Base-by-base conservation (phyloP, 2,797 vertebrate genomes). In the Cyprinella venusta region DNA sequence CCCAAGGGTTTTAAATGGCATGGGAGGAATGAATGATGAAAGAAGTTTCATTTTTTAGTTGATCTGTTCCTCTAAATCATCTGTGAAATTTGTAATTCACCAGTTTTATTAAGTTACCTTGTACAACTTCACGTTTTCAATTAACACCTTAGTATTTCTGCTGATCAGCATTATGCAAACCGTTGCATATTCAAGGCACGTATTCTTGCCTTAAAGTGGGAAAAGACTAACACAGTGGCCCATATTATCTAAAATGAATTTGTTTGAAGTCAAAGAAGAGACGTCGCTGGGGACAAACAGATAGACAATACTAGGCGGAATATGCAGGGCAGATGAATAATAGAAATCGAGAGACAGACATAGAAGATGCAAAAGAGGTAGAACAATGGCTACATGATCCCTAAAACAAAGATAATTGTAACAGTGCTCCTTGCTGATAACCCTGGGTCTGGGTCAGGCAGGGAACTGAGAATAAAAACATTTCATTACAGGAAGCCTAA, bases 241-340 rank as follows among this genome's bases (percentile, higher is more conserved):
- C 69, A 26, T 26, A 81, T 74, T 48, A 74, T 74, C 30, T 48
- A 4, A 64, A 74, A 81, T 64, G 2, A 52, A 81, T 74, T 81
- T 38, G 69, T 81, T 63, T 52, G 30, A 65, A 74, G 70, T 52
- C 42, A 81, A 74, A 80, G 40, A 64, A 33, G 54, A 80, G 40
- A 13, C 9, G 59, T 71, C 38, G 2, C 52, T 71, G 24, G 79
- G 79, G 67, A 80, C 12, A 70, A 61, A 64, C 10, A 38, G 56
- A 64, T 42, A 52, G 56, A 74, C 69, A 74, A 72, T 81, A 38
- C 56, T 8, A 40, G 19, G 30, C 1, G 1, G 30, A 19, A 74
- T 52, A 64, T 36, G 30, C 42, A 24, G 42, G 26, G 13, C 9
- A 74, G 61, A 74, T 72, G 5, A 72, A 80, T 71, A 70, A 61